Conservation (phyloP, 2,113 vertebrate genomes). For the Calonectris borealis region DNA sequence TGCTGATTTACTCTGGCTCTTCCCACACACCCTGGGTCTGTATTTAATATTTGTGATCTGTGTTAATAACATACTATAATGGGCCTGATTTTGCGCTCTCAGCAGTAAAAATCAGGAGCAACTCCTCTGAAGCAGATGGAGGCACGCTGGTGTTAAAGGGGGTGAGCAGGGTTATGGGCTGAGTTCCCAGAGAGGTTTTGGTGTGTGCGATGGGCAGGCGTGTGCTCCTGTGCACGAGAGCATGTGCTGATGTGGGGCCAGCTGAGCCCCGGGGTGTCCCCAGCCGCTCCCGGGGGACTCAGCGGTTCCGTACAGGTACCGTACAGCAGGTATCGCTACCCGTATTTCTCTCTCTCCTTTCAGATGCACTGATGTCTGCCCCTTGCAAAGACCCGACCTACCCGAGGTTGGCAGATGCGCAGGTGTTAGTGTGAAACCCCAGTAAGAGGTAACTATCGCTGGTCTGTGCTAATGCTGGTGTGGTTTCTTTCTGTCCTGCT, state of each 20-base stretch:
- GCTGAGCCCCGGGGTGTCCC: background rate
- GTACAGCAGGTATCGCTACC: too few species aligned
- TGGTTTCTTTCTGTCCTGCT: background rate
- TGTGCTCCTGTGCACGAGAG: too few species aligned
- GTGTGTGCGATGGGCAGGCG: accelerated
- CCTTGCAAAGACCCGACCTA: background rate
- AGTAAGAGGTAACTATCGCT: constrained; percentile 40
- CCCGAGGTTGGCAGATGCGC: constrained; percentile 13
- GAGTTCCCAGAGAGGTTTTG: background rate
- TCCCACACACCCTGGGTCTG: background rate
- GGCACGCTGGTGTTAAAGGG: too few species aligned
- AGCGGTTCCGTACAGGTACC: background rate
- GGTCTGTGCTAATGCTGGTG: background rate
- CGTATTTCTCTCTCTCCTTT: background rate
- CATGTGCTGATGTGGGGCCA: background rate
- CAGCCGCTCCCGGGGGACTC: background rate
- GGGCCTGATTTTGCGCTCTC: background rate
- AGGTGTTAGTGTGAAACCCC: constrained; percentile 8
- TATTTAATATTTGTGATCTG: background rate
- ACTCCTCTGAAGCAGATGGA: background rate
- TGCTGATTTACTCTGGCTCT: background rate
- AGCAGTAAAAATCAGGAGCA: background rate
- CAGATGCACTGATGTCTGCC: constrained; percentile 53
- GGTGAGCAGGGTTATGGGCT: background rate
- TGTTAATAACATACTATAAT: accelerated